phyloP scores from a whole-genome alignment of 2,113 vertebrate genomes.

The Shinisaurus crocodilurus region DNA sequence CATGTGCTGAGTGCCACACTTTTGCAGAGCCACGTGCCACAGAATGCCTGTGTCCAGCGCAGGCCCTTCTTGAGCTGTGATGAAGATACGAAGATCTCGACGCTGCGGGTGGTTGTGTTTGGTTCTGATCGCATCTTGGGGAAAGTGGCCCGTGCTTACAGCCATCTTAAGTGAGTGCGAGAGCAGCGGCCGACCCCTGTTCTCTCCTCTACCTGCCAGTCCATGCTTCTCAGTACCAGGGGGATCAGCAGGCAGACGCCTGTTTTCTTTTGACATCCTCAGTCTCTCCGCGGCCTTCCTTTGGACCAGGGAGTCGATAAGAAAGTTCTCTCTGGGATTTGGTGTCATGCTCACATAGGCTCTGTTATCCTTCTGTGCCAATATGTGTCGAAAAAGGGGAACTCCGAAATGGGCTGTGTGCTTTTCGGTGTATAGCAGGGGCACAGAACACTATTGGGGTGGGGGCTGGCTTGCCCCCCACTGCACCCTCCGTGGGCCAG shows the following conservation, averaged over 20 bases:
- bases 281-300: too few species aligned
- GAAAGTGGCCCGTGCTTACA: constrained; percentile 93
- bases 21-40: constrained; percentile 52
- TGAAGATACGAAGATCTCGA: constrained; percentile 82
- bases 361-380: neutral
- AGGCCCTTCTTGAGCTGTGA: constrained; percentile 91
- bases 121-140: constrained; percentile 94
- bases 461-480: too few species aligned
- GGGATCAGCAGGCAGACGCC: too few species aligned
- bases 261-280: neutral
- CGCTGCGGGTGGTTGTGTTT: constrained; percentile 91
- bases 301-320: neutral
- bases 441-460: too few species aligned
- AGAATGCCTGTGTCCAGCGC: constrained; percentile 78
- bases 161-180: constrained; percentile 81
- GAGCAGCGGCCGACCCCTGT: rapidly evolving
- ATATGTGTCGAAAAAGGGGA: neutral
- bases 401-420: neutral
- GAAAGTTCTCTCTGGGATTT: neutral
- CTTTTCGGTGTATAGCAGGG: neutral
- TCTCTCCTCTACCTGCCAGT: neutral
- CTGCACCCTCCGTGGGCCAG: too few species aligned
- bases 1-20: constrained; percentile 73
- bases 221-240: neutral
- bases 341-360: neutral